Conservation (phyloP, 2,888 invertebrate genomes). For the Eurytoma adleriae region DNA sequence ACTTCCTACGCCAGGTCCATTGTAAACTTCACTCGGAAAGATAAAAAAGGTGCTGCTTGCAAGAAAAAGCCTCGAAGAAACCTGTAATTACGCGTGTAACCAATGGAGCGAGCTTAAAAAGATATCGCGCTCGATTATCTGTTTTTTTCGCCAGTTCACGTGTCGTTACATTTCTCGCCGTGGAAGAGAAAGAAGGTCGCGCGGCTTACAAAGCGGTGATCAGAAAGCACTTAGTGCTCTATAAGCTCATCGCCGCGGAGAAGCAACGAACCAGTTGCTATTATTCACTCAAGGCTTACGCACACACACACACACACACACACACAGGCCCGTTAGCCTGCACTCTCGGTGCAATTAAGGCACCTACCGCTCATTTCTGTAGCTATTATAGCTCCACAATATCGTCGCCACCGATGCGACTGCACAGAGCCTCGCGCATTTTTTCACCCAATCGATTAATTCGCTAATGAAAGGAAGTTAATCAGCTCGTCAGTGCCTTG, state of each 20-base stretch:
- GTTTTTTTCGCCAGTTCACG: slow-evolving; percentile 39
- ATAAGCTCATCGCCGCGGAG: neutral
- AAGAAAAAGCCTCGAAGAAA: slow-evolving; percentile 3
- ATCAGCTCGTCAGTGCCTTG: too few relatives aligned
- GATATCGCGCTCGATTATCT: slow-evolving; percentile 40
- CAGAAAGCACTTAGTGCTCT: slow-evolving; percentile 44
- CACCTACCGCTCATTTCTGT: slow-evolving; percentile 10
- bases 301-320: neutral
- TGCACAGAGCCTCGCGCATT: too few relatives aligned
- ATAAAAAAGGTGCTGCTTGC: too few relatives aligned
- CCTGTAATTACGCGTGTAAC: slow-evolving; percentile 30
- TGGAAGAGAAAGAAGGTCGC: slow-evolving; percentile 46
- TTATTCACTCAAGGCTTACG: slow-evolving; percentile 43
- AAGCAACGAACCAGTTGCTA: slow-evolving; percentile 11
- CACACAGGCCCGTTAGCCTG: slow-evolving; percentile 12
- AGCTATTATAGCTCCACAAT: neutral
- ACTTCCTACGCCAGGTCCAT: too few relatives aligned
- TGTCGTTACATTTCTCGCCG: slow-evolving; percentile 41
- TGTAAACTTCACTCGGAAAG: too few relatives aligned
- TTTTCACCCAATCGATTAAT: too few relatives aligned
- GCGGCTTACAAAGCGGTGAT: slow-evolving; percentile 33
- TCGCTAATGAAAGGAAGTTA: too few relatives aligned
- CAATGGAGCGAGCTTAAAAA: neutral
- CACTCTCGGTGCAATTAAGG: slow-evolving; percentile 43
- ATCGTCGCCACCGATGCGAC: too few relatives aligned